A percentile compares a stretch with the other conserved stretches of the same genome.
Conservation (phyloP, 2,888 invertebrate species). For the Lordiphosa fenestrarum region DNA sequence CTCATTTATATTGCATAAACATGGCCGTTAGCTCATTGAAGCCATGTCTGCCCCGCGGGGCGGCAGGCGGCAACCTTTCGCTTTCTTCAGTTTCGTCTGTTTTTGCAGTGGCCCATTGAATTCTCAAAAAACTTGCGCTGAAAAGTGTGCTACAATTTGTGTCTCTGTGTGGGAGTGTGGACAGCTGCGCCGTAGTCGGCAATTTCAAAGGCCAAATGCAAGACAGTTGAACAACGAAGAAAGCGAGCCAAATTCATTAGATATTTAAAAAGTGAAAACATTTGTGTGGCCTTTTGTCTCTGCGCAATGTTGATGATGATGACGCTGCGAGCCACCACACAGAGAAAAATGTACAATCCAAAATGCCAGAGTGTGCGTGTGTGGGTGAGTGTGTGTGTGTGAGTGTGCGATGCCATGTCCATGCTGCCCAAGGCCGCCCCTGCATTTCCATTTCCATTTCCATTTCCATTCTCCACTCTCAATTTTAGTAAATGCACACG, state of each 20-base stretch:
- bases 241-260: constrained; percentile 56
- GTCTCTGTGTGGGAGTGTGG: constrained; percentile 3
- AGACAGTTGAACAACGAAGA: not conserved
- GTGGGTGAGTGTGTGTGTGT: constrained; percentile 2
- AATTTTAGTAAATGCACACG: constrained; percentile 79
- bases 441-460: constrained; percentile 10
- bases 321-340: constrained; percentile 20
- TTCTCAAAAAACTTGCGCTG: constrained; percentile 27
- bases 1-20: constrained; percentile 71
- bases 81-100: constrained; percentile 7
- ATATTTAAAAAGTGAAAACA: constrained; percentile 58
- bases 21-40: constrained; percentile 51
- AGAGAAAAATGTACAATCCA: constrained; percentile 9
- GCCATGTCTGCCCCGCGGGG: constrained; percentile 3
- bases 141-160: constrained; percentile 42
- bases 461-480: not conserved
- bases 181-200: constrained; percentile 46
- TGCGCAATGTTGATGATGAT: constrained; percentile 29
- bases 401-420: constrained; percentile 27
- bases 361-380: constrained; percentile 2
- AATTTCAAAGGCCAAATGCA: constrained; percentile 55
- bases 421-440: constrained; percentile 14
- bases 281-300: constrained; percentile 37
- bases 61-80: not conserved
- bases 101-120: constrained; percentile 28